Conservation (phyloP, 2,888 invertebrate genomes). For the Drosophila lacicola region DNA sequence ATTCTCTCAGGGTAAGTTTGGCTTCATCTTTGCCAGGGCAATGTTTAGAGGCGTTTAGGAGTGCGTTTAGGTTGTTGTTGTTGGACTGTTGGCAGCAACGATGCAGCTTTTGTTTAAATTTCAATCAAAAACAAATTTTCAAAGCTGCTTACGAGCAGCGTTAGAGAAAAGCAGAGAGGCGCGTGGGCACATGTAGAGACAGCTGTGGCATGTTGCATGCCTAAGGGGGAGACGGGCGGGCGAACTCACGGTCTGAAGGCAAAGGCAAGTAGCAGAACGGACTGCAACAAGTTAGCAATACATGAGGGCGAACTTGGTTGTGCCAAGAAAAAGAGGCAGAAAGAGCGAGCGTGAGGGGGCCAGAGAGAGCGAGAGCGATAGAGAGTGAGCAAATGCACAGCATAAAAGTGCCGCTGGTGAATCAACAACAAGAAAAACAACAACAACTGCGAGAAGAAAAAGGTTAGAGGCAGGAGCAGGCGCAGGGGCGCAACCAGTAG, state of each 20-base stretch:
- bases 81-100: slow-evolving; percentile 31
- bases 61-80: slow-evolving; percentile 24
- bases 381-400: slow-evolving; percentile 39
- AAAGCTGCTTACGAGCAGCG: slow-evolving; percentile 54
- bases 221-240: slow-evolving; percentile 13
- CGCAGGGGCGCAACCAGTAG: no score
- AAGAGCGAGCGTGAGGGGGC: not conserved
- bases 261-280: slow-evolving; percentile 38
- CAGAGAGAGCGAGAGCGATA: not conserved
- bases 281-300: slow-evolving; percentile 68
- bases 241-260: slow-evolving; percentile 38
- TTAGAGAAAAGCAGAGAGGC: not conserved
- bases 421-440: slow-evolving; percentile 44
- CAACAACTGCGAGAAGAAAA: slow-evolving; percentile 20
- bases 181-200: no score
- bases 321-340: not conserved
- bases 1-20: slow-evolving; percentile 13
- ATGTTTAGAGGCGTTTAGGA: slow-evolving; percentile 39
- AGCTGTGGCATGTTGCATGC: slow-evolving; percentile 39
- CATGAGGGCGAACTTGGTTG: slow-evolving; percentile 20
- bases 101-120: slow-evolving; percentile 70
- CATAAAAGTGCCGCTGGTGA: slow-evolving; percentile 66
- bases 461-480: not conserved
- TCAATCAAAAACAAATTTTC: slow-evolving; percentile 76
- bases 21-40: slow-evolving; percentile 24